A percentile compares a stretch with the other conserved stretches of the same genome.
These are phyloP conservation scores for Thrips palmi DNA, from an alignment of 1,140 invertebrate species.

Conservation along the genomic window DNA sequence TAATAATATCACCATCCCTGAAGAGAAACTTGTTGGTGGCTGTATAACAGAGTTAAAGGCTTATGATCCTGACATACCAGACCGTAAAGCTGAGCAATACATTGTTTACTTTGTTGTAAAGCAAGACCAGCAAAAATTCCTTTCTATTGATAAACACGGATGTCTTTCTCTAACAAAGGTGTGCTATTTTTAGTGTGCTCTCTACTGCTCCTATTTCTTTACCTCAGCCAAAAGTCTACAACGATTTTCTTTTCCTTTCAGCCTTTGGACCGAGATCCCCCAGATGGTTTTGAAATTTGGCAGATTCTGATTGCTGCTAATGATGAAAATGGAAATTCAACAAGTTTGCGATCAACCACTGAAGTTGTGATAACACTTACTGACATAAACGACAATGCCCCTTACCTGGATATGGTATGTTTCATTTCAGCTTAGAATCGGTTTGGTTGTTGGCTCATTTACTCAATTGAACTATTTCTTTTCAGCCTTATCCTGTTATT, in stretches of 20 bases:
- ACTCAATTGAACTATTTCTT: conserved; percentile 10
- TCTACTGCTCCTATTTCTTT: background rate
- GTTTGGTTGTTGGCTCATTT: background rate
- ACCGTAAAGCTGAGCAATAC: conserved; percentile 48
- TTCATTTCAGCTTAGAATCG: conserved; percentile 4
- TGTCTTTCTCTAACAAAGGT: conserved; percentile 53
- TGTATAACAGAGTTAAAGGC: conserved; percentile 48
- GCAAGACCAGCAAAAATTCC: conserved; percentile 38
- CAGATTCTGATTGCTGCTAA: conserved; percentile 66
- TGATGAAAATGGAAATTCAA: conserved; percentile 52
- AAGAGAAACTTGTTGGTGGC: conserved; percentile 39
- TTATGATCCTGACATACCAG: conserved; percentile 68
- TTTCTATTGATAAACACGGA: conserved; percentile 49
- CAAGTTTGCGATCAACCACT: conserved; percentile 35
- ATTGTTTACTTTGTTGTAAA: conserved; percentile 57
- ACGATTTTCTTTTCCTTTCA: conserved; percentile 16
- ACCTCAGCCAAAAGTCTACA: background rate
- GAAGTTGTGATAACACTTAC: conserved; percentile 55
- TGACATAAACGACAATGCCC: conserved; percentile 83
- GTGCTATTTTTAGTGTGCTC: conserved; percentile 11
- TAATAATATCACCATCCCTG: conserved; percentile 45
- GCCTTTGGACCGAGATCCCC: conserved; percentile 70
- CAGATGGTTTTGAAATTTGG: conserved; percentile 61
- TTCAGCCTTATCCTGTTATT: conserved; percentile 47
- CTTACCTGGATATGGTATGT: conserved; percentile 58